phyloP scores from a whole-genome alignment of 2,888 invertebrate species.

The Icerya purchasi region DNA sequence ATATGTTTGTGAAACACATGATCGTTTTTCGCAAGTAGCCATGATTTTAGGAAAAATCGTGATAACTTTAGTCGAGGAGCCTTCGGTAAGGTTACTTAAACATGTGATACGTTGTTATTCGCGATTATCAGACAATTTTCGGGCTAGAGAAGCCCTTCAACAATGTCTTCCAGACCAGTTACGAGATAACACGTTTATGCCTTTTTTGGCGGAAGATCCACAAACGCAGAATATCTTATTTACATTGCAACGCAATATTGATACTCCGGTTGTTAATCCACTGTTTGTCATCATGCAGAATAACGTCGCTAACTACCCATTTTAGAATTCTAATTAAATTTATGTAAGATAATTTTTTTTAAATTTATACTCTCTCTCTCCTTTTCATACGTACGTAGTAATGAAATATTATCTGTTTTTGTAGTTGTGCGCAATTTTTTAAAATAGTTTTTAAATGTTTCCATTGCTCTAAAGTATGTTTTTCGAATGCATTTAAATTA shows the following conservation, averaged over 20 bases:
- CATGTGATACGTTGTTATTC: constrained; percentile 97
- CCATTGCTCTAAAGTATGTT: too few relatives aligned
- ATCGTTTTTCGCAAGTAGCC: constrained; percentile 96
- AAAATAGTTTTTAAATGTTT: too few relatives aligned
- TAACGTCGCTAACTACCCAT: too few relatives aligned
- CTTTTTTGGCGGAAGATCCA: constrained; percentile 86
- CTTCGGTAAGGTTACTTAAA: constrained; percentile 83
- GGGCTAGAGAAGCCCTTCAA: constrained; percentile 83
- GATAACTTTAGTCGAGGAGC: constrained; percentile 85
- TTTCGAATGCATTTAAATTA: too few relatives aligned
- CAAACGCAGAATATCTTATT: constrained; percentile 93
- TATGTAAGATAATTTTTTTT: too few relatives aligned
- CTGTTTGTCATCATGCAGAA: too few relatives aligned
- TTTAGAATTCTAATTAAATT: too few relatives aligned
- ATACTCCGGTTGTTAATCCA: constrained; percentile 24
- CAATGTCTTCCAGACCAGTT: constrained; percentile 96
- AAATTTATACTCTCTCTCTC: too few relatives aligned
- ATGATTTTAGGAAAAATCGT: constrained; percentile 99
- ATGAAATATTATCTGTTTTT: too few relatives aligned
- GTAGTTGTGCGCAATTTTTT: too few relatives aligned
- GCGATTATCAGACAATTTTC: constrained; percentile 78
- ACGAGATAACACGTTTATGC: constrained; percentile 77
- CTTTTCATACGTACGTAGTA: too few relatives aligned
- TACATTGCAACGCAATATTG: constrained; percentile 80
- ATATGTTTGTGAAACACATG: constrained; percentile 98